phyloP scores from a whole-genome alignment of 2,113 vertebrate genomes.

The Corvus cornix region DNA sequence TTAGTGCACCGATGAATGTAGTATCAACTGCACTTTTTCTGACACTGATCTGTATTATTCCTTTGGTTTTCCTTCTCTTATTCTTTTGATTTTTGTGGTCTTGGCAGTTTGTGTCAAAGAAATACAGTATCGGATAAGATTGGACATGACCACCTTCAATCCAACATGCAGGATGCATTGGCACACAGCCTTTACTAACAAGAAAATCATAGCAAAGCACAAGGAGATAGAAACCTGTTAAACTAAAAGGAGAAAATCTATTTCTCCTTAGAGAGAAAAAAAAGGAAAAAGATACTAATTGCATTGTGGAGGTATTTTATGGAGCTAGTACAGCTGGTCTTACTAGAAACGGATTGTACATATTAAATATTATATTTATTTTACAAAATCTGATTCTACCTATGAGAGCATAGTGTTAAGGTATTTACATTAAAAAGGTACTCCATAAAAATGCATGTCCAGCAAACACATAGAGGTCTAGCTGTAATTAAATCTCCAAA shows the following conservation, averaged over 20 bases:
- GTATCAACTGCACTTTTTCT: not conserved
- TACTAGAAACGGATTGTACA: not conserved
- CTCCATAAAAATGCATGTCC: not conserved
- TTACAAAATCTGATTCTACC: not conserved
- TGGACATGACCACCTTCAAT: not conserved
- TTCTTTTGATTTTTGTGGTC: not conserved
- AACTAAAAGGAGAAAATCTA: not conserved
- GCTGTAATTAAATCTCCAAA: not conserved
- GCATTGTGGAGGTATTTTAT: not conserved
- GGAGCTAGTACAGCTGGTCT: not conserved
- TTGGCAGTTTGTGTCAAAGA: not conserved
- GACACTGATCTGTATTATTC: not conserved
- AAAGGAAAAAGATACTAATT: not conserved
- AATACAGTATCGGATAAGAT: accelerated
- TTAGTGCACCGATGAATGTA: not conserved
- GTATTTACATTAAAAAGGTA: not conserved
- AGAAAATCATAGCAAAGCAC: not conserved
- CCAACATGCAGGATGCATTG: not conserved
- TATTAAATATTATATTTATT: not conserved
- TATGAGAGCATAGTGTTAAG: not conserved
- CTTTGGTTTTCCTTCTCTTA: not conserved
- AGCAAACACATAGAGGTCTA: not conserved
- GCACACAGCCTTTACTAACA: not conserved
- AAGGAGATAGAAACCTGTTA: not conserved
- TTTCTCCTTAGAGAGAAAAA: not conserved